Evolutionary conservation across 1,140 invertebrate genomes (phyloP), one percentile per base, ranked within the genome.

Genomic region (Drosophila punjabiensis): DNA sequence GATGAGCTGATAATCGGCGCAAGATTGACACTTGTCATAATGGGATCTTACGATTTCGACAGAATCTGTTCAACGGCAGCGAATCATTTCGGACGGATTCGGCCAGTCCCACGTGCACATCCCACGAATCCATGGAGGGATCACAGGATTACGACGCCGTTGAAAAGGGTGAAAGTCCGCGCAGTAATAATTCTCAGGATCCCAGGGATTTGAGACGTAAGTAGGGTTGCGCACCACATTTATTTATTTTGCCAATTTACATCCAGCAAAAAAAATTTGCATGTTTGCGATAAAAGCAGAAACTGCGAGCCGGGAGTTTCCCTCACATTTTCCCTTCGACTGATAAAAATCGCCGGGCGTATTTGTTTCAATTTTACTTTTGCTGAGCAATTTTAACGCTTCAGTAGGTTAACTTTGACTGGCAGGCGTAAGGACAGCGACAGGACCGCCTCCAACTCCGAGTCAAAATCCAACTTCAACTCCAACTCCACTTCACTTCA

Each of bases 11-110:
- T 81, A 84, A 82, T 71, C 76, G 79, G 24, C 20, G 24, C 5
- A 5, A 53, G 83, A 87, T 89, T 89, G 84, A 77, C 84, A 89
- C 78, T 91, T 90, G 87, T 90, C 87, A 91, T 81, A 88, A 81
- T 76, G 76, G 79, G 56, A 77, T 83, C 86, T 76, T n/a, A 56
- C 55, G 52, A 78, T 81, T 68, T 60, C 52, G 61, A 30, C 74
- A 93, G 92, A 93, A 93, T 92, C 81, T 93, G 39, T 93, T 93
- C 81, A 93, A 92, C 76, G 92, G 93, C 70, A 93, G 79, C 79
- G 93, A 93, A 91, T 93, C 93, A 50, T 93, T 93, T 92, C 92
- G 93, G 58, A 93, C 93, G 48, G 92, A 93, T 55, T 93, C 93
- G 71, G 90, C 93, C 67, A 93, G 92, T 75, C 93, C 93, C 69